phyloP scores from a whole-genome alignment of 2,888 invertebrate genomes.

The Tetramorium bicarinatum region DNA sequence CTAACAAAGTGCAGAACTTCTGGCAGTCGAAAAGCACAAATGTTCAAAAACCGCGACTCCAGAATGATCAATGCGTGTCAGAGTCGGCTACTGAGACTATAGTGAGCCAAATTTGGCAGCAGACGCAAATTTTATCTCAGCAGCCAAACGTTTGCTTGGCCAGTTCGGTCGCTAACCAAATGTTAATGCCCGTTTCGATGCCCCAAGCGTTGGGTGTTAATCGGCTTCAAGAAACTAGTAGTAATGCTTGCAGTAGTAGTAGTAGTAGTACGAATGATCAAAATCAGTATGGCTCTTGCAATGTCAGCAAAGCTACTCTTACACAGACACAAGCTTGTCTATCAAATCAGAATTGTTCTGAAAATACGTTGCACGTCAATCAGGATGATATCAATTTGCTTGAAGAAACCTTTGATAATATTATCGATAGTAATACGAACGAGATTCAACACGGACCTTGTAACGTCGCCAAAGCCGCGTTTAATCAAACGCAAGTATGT shows the following conservation, averaged over 20 bases:
- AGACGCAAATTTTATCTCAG: constrained; percentile 74
- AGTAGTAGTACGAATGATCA: constrained; percentile 48
- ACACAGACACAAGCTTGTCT: constrained; percentile 8
- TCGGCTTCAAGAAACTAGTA: constrained; percentile 71
- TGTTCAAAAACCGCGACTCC: constrained; percentile 79
- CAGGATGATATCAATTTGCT: neutral
- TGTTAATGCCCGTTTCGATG: constrained; percentile 23
- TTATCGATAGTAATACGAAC: constrained; percentile 41
- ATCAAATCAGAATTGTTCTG: constrained; percentile 1
- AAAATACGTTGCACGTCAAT: constrained; percentile 4
- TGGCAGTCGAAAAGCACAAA: constrained; percentile 81
- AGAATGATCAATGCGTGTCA: constrained; percentile 69
- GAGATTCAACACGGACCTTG: constrained; percentile 61
- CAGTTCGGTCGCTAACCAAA: constrained; percentile 13
- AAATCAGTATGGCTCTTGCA: constrained; percentile 61
- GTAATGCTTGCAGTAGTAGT: constrained; percentile 60
- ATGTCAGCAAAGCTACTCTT: constrained; percentile 53
- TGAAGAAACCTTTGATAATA: neutral
- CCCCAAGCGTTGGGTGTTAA: constrained; percentile 64
- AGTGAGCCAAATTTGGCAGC: constrained; percentile 83
- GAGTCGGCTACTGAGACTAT: constrained; percentile 80
- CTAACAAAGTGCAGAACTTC: constrained; percentile 85
- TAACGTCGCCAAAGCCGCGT: constrained; percentile 56
- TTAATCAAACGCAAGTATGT: constrained; percentile 69
- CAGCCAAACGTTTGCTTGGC: constrained; percentile 62